A percentile compares a stretch with the other conserved stretches of the same genome.
Evolutionary conservation across 1,140 invertebrate genomes (phyloP).

Genomic region (Ridgeia piscesae): DNA sequence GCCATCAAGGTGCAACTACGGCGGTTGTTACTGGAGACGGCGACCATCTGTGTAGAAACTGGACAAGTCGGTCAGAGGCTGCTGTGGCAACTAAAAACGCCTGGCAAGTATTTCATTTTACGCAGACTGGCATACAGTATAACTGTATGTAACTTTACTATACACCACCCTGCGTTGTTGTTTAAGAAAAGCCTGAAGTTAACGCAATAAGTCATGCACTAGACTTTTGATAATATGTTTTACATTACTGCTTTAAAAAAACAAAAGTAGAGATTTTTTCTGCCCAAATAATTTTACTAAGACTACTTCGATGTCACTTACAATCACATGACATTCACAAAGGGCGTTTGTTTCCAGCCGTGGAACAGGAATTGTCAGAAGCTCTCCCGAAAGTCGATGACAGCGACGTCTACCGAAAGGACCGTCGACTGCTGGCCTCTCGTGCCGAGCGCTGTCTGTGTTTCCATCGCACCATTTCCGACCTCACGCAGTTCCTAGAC

Average conservation of each 20-base stretch:
- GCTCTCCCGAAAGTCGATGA: not conserved
- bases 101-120: not conserved
- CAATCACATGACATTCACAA: not conserved
- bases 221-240: too few species aligned
- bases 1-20: not conserved
- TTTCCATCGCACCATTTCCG: not conserved
- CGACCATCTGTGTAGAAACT: not conserved
- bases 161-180: too few species aligned
- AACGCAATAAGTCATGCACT: too few species aligned
- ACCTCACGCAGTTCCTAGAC: not conserved
- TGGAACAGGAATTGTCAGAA: not conserved
- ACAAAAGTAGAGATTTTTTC: too few species aligned
- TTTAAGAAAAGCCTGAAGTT: too few species aligned
- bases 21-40: not conserved
- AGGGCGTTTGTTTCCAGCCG: not conserved
- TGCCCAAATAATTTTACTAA: too few species aligned
- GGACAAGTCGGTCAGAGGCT: not conserved
- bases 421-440: not conserved
- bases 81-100: not conserved
- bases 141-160: too few species aligned
- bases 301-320: too few species aligned
- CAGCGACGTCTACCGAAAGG: not conserved
- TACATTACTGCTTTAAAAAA: too few species aligned
- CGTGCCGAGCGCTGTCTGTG: conserved; percentile 1
- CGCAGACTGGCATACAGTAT: not conserved